These are phyloP conservation scores for Phytoseiulus persimilis DNA, from an alignment of 2,888 invertebrate species.

Conservation along the genomic window DNA sequence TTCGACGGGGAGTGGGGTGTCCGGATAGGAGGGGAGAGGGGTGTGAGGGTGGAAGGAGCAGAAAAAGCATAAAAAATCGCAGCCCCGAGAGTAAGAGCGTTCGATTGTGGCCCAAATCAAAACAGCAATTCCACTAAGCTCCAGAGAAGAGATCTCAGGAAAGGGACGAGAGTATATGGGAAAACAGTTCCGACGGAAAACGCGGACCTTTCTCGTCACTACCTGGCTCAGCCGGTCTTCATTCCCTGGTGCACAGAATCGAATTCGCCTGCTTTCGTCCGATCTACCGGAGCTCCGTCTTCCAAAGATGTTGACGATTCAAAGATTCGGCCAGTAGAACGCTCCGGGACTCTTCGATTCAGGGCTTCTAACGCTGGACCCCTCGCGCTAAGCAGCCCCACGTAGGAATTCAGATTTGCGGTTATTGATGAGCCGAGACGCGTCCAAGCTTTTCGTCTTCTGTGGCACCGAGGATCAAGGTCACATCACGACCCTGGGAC, in stretches of 20 bases:
- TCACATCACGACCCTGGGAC: too few relatives aligned
- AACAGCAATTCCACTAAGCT: background rate
- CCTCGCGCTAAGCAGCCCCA: too few relatives aligned
- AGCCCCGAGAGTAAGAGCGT: background rate
- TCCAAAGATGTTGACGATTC: too few relatives aligned
- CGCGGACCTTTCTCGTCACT: background rate
- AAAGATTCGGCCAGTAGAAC: too few relatives aligned
- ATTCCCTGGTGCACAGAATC: background rate
- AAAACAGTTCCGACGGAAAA: background rate
- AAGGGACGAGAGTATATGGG: background rate
- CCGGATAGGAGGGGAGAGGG: background rate
- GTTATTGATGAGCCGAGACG: too few relatives aligned
- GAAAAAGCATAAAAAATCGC: conserved; percentile 5
- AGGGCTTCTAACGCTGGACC: too few relatives aligned
- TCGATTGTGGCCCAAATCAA: background rate
- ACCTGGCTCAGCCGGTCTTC: background rate
- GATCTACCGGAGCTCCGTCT: too few relatives aligned
- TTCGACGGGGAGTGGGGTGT: background rate
- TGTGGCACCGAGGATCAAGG: too few relatives aligned
- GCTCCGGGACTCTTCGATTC: too few relatives aligned
- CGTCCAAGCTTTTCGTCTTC: too few relatives aligned
- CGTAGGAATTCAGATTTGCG: too few relatives aligned
- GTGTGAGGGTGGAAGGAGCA: background rate
- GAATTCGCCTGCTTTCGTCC: too few relatives aligned
- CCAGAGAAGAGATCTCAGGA: background rate